Percentiles rank a stretch among this genome's conserved stretches.
Conservation (phyloP, 1,140 invertebrate species). For the Brachionus rotundiformis region DNA sequence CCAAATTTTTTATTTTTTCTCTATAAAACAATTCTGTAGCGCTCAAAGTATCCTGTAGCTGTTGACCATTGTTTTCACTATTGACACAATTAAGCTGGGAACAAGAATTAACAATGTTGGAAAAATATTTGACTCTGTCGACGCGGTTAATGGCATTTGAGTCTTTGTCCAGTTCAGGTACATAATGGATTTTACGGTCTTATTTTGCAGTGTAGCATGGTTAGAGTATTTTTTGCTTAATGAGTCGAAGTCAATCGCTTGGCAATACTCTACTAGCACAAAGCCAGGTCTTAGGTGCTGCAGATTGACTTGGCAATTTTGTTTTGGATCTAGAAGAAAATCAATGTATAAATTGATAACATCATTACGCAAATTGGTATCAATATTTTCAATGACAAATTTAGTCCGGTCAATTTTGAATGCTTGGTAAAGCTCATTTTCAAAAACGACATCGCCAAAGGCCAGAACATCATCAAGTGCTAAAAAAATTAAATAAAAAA, state of each 20-base stretch:
- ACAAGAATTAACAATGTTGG: not conserved
- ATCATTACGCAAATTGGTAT: not conserved
- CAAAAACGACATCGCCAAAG: not conserved
- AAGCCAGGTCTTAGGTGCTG: not conserved
- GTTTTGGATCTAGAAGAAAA: not conserved
- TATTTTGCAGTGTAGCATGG: not conserved
- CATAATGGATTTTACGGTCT: not conserved
- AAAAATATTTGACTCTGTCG: not conserved
- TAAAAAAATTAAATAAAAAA: not conserved
- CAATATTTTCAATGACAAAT: not conserved
- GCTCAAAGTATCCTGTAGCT: not conserved
- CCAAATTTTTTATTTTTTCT: slow-evolving; percentile 7
- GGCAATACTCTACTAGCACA: not conserved
- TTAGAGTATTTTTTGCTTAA: not conserved
- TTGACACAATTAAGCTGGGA: not conserved
- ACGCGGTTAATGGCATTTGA: not conserved
- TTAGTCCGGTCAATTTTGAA: not conserved
- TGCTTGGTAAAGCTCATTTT: not conserved
- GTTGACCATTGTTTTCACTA: not conserved
- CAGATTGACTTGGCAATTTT: not conserved
- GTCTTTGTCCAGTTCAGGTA: not conserved
- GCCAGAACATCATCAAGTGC: not conserved
- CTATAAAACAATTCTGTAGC: not conserved
- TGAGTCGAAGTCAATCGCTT: not conserved
- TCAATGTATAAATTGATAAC: slow-evolving; percentile 19